These are phyloP conservation scores for Ichneumon xanthorius DNA, from an alignment of 2,888 invertebrate genomes.

Conservation along the genomic window DNA sequence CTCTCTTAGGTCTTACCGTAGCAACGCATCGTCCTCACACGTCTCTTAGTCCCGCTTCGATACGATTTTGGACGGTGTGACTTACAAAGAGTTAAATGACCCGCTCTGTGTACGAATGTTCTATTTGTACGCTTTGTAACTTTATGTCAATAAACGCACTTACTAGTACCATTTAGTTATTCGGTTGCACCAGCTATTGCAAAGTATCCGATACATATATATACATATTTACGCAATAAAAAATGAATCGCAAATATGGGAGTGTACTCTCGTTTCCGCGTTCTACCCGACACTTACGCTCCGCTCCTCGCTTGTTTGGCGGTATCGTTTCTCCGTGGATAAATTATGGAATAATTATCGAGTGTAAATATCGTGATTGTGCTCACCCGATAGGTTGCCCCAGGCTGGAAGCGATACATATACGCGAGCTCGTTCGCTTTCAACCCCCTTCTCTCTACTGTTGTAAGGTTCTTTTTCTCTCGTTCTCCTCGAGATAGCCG, in stretches of 20 bases:
- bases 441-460: slow-evolving; percentile 29
- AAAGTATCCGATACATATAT: background rate
- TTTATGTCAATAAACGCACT: no score
- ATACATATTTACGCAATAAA: background rate
- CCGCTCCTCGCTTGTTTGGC: slow-evolving; percentile 31
- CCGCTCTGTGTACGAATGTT: no score
- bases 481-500: slow-evolving; percentile 11
- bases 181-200: background rate
- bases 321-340: slow-evolving; percentile 52
- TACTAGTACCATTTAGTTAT: background rate
- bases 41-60: no score
- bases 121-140: no score
- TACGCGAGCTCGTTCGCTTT: slow-evolving; percentile 43
- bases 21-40: no score
- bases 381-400: slow-evolving; percentile 59
- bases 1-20: no score
- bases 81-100: no score
- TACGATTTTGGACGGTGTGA: no score
- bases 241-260: slow-evolving; percentile 36
- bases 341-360: slow-evolving; percentile 68
- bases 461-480: slow-evolving; percentile 7
- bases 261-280: slow-evolving; percentile 15
- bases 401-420: slow-evolving; percentile 44
- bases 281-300: slow-evolving; percentile 1
- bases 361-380: slow-evolving; percentile 67